phyloP scores from a whole-genome alignment of 2,113 vertebrate species.

The Phaethon lepturus region DNA sequence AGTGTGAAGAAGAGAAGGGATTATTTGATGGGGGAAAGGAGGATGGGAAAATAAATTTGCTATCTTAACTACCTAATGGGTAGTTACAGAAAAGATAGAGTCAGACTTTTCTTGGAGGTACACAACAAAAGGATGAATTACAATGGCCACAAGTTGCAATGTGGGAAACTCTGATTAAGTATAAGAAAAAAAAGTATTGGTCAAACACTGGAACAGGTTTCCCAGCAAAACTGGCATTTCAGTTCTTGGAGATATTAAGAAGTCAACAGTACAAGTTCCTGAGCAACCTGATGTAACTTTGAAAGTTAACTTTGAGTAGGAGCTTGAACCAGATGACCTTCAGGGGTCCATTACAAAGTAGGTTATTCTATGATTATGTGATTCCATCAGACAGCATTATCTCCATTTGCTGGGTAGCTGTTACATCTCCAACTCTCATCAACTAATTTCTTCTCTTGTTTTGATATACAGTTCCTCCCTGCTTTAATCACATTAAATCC shows the following conservation, averaged over 20 bases:
- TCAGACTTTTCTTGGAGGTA: not conserved
- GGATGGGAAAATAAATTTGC: not conserved
- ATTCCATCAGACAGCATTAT: not conserved
- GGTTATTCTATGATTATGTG: not conserved
- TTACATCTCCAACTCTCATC: not conserved
- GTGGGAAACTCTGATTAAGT: not conserved
- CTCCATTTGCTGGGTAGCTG: not conserved
- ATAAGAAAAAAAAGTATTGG: not conserved
- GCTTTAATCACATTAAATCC: not conserved
- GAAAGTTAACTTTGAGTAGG: not conserved
- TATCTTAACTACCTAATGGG: not conserved
- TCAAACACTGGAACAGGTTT: not conserved
- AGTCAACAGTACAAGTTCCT: not conserved
- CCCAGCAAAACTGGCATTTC: not conserved
- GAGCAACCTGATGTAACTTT: not conserved
- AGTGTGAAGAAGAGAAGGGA: not conserved
- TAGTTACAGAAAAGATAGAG: not conserved
- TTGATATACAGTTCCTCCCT: not conserved
- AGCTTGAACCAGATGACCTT: not conserved
- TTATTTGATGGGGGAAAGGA: not conserved
- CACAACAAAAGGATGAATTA: not conserved
- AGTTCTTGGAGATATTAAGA: not conserved
- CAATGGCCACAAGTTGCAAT: not conserved
- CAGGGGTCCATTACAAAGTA: not conserved
- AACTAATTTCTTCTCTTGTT: not conserved